phyloP scores from a whole-genome alignment of 92 coral and sea anemone genomes.

The Phenganax subtilis region DNA sequence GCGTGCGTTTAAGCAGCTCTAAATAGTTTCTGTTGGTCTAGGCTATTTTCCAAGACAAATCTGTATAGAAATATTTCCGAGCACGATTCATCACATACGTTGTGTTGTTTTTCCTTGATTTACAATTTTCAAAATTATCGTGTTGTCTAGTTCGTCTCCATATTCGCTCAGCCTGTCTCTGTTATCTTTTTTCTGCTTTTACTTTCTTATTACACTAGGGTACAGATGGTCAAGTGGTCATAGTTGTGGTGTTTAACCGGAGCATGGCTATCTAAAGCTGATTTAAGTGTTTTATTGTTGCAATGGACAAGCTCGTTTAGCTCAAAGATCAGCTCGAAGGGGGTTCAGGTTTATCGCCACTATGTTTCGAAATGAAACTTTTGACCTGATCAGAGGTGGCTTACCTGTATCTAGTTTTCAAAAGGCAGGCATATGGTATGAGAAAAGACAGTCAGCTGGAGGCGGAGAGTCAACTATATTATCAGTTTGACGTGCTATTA shows the following conservation, averaged over 20 bases:
- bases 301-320: constrained; percentile 33
- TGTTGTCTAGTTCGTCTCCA: too few species aligned
- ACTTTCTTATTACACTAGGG: neutral
- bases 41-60: too few species aligned
- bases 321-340: constrained; percentile 17
- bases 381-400: neutral
- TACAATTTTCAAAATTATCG: too few species aligned
- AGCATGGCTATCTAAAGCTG: constrained; percentile 18
- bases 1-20: too few species aligned
- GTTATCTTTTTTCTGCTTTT: neutral
- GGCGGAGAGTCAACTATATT: neutral
- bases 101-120: too few species aligned
- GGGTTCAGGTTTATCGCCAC: constrained; percentile 22
- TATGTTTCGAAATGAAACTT: constrained; percentile 29
- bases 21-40: too few species aligned
- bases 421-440: constrained; percentile 36
- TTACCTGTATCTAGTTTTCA: neutral
- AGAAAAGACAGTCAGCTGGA: constrained; percentile 12
- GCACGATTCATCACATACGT: too few species aligned
- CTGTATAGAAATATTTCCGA: too few species aligned
- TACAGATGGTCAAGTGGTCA: neutral
- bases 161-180: neutral
- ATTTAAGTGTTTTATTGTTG: constrained; percentile 1
- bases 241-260: neutral
- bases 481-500: constrained; percentile 7